Base-by-base conservation (phyloP, 2,888 invertebrate species). In the Parnassius glacialis region DNA sequence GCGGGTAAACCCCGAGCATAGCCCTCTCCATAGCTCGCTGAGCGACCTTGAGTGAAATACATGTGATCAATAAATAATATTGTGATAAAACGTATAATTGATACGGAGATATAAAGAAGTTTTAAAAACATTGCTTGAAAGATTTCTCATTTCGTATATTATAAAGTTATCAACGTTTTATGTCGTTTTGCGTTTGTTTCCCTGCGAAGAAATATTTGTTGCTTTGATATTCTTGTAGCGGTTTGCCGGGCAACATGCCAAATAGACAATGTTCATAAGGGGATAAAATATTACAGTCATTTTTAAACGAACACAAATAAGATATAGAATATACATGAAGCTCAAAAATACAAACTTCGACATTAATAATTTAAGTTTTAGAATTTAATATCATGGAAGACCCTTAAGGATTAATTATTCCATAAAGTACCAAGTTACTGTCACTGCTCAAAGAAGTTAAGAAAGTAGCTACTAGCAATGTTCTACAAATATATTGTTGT, bases 181-280 rank as follows among this genome's bases (percentile, higher is more conserved):
- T 68, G 67, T 20, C 44, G 59, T 85, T 83, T 78, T 82, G 81
- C 78, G 77, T 88, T 87, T 84, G 79, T 84, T 85, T 80, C 78
- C 71, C 81, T 76, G 74, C 73, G 78, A 77, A 73, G 77, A 78
- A 81, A 83, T 84, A 83, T 84, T 77, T 81, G 80, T 79, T 80
- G 76, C 79, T 81, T 83, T 79, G 73, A 80, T 83, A 85, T 82
- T 84, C 76, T 82, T 81, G 80, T 73, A 76, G 79, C 71, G 73
- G 77, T 78, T 76, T 77, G 69, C 42, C 70, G 84, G 89, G 88
- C 87, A 87, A 64, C 67, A 72, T 72, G 88, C 88, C 89, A 90
- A 89, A 83, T 78, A 84, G 79, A 85, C 79, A 81, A 83, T 78
- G 85, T 71, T 82, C 83, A 80, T 81, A 83, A 83, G 79, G 78